phyloP scores from a whole-genome alignment of 2,797 vertebrate species.

The Microctenopoma lineatum region DNA sequence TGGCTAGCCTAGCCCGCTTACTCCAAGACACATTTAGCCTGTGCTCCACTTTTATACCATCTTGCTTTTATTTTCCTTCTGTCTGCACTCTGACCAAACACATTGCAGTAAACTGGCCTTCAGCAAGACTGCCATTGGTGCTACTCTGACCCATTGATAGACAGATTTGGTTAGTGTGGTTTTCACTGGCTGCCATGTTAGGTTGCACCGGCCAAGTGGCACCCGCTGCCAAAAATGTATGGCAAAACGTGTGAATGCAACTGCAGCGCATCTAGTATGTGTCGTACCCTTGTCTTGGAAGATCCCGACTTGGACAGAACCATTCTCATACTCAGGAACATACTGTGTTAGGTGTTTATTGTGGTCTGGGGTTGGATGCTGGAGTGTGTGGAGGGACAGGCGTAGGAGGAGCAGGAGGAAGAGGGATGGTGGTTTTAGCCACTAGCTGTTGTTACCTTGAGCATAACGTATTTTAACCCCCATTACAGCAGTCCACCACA shows the following conservation, averaged over 20 bases:
- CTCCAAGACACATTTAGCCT: conserved; percentile 84
- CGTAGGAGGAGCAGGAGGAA: conserved; percentile 64
- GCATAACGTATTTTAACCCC: conserved; percentile 77
- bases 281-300: conserved; percentile 41
- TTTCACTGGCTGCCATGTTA: conserved; percentile 72
- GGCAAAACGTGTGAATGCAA: conserved; percentile 46
- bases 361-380: conserved; percentile 74
- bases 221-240: conserved; percentile 42
- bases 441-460: conserved; percentile 85
- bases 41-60: conserved; percentile 81
- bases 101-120: conserved; percentile 60
- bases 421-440: conserved; percentile 77
- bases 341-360: conserved; percentile 74
- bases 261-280: conserved; percentile 23
- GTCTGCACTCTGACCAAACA: conserved; percentile 70
- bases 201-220: conserved; percentile 39
- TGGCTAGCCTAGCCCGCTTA: conserved; percentile 81
- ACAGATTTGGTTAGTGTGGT: conserved; percentile 75
- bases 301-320: conserved; percentile 46
- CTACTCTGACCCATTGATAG: conserved; percentile 67
- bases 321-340: conserved; percentile 32
- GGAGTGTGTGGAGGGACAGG: conserved; percentile 71
- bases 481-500: conserved; percentile 75
- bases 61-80: conserved; percentile 84
- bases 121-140: conserved; percentile 60